These are phyloP conservation scores for Globia sparganii DNA, from an alignment of 2,888 invertebrate genomes.

Conservation along the genomic window DNA sequence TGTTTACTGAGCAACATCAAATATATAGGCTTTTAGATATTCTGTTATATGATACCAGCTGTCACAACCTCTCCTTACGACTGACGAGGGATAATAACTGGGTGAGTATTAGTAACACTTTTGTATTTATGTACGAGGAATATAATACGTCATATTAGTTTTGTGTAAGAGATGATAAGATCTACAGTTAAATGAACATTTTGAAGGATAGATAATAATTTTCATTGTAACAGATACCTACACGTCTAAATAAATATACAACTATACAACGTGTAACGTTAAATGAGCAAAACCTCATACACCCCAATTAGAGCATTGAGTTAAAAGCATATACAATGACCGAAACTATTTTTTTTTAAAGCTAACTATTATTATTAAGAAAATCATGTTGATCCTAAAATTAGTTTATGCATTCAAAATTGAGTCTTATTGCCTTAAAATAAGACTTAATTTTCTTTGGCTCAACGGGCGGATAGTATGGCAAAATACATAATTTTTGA, in stretches of 20 bases:
- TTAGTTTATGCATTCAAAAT: too few relatives aligned
- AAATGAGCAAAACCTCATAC: too few relatives aligned
- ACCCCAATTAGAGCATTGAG: too few relatives aligned
- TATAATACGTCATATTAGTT: constrained; percentile 27
- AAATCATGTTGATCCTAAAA: too few relatives aligned
- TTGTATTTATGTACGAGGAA: constrained; percentile 43
- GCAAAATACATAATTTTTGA: too few relatives aligned
- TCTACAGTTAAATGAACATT: constrained; percentile 42
- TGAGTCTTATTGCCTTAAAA: too few relatives aligned
- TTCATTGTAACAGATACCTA: neutral
- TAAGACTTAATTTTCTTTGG: too few relatives aligned
- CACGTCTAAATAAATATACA: constrained; percentile 11
- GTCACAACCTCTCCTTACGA: constrained; percentile 67
- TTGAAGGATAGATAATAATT: constrained; percentile 17
- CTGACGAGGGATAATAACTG: constrained; percentile 78
- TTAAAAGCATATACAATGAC: too few relatives aligned
- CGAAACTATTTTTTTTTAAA: too few relatives aligned
- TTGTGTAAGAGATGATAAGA: constrained; percentile 19
- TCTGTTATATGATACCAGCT: constrained; percentile 72
- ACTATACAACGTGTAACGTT: too few relatives aligned
- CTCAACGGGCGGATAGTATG: too few relatives aligned
- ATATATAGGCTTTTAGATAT: constrained; percentile 63
- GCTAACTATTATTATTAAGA: too few relatives aligned
- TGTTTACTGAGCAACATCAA: constrained; percentile 62
- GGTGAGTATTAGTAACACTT: constrained; percentile 56